Conservation (phyloP, 2,797 vertebrate genomes). For the Nannoperca australis region DNA sequence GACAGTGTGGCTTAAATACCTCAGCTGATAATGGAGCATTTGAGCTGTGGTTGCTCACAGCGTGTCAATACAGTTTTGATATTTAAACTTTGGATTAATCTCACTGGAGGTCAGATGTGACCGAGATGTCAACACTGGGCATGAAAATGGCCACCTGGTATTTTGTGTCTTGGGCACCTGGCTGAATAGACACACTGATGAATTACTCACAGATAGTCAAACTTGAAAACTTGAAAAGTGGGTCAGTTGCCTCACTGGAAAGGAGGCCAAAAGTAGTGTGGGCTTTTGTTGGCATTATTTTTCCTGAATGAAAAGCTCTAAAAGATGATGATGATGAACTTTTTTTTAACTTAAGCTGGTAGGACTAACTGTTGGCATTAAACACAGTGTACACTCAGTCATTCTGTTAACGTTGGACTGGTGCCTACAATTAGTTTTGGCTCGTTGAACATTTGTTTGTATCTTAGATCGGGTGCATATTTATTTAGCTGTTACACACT, state of each 20-base stretch:
- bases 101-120: neutral
- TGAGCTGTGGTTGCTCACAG: neutral
- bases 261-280: slow-evolving; percentile 6
- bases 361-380: slow-evolving; percentile 27
- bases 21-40: neutral
- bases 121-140: slow-evolving; percentile 3
- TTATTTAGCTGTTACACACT: slow-evolving; percentile 8
- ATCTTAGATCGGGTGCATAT: neutral
- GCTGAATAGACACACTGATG: slow-evolving; percentile 21
- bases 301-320: slow-evolving; percentile 31
- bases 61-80: neutral
- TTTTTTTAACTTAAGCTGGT: slow-evolving; percentile 42
- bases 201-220: slow-evolving; percentile 27
- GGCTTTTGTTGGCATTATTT: slow-evolving; percentile 32
- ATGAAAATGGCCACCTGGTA: slow-evolving; percentile 26
- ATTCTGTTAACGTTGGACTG: slow-evolving; percentile 38
- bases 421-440: slow-evolving; percentile 37
- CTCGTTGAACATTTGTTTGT: slow-evolving; percentile 1
- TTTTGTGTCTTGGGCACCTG: slow-evolving; percentile 28
- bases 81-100: neutral
- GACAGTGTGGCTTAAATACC: neutral
- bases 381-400: neutral
- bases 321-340: slow-evolving; percentile 44
- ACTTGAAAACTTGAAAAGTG: slow-evolving; percentile 51
- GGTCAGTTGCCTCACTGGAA: neutral